Percentiles rank a stretch among this genome's conserved stretches.
These are phyloP conservation scores for Natrix natrix DNA, from an alignment of 2,797 vertebrate genomes.

Conservation along the genomic window DNA sequence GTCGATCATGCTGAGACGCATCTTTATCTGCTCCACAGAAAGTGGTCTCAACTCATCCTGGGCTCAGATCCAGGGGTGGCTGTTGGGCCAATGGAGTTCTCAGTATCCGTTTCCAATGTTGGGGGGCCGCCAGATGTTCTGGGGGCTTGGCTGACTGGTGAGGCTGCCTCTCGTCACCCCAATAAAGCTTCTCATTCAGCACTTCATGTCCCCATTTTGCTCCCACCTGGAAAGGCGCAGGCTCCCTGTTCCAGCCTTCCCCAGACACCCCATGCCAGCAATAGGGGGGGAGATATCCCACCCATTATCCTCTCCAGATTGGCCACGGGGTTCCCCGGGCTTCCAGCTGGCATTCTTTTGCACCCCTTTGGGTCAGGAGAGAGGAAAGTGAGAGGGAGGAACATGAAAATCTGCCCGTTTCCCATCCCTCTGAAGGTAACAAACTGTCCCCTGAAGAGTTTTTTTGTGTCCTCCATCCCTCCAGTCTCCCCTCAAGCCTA, in stretches of 20 bases:
- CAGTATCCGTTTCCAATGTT: neutral
- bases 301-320: neutral
- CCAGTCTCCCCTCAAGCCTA: neutral
- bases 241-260: neutral
- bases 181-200: neutral
- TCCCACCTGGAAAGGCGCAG: neutral
- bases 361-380: neutral
- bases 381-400: neutral
- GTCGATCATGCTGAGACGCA: neutral
- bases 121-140: neutral
- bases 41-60: neutral
- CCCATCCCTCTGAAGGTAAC: neutral
- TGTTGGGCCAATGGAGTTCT: neutral
- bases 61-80: neutral
- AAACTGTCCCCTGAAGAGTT: neutral
- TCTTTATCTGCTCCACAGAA: neutral
- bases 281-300: neutral
- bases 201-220: neutral
- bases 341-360: neutral
- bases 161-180: too few relatives aligned
- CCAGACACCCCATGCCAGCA: neutral
- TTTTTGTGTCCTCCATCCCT: neutral
- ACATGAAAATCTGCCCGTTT: neutral
- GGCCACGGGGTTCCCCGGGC: neutral
- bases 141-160: too few relatives aligned